Evolutionary conservation across 2,113 vertebrate genomes (phyloP), one percentile per base, ranked within the genome.

Genomic region (Dromaius novaehollandiae): DNA sequence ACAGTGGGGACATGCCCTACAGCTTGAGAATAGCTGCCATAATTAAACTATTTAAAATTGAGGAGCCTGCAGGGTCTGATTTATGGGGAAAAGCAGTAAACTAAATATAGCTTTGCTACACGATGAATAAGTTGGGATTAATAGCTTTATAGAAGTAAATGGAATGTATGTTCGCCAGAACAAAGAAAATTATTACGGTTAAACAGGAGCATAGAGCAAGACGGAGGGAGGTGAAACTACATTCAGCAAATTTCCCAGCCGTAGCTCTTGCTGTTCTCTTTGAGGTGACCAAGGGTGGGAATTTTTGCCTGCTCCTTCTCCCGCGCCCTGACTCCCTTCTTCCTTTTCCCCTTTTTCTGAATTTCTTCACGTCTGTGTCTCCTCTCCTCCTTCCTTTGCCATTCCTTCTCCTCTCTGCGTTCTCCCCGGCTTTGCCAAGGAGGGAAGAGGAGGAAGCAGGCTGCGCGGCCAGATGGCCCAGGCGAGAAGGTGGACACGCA

Each of bases 1-100:
- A 0, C 0, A 2, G 25, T 42, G 38, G 65, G 66, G 42, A 91
- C 70, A 69, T 82, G 89, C 38, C 70, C 74, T 85, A n/a, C 15
- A 66, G 66, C 8, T 21, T 85, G 84, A 78, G 91, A 95, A 95
- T 74, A 80, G 71, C 58, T 95, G 71, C 78, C 84, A 58, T 74
- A 87, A 94, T 92, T 82, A 95, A 94, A 89, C 4, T 1, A 0
- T 38, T 95, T 50, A 80, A 77, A 91, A 93, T 3, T 3, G 8
- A 93, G 11, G 14, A 91, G 94, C 58, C 74, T 85, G 56, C 77
- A 88, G 88, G 26, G 15, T 89, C 85, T 70, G 86, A 92, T 95
- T 96, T 89, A 93, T 61, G 38, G 58, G 48, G 70, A 89, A 94
- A 95, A 87, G 38, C 74, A 75, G 79, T 94, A 94, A 96, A 93